Conservation (phyloP, 2,113 vertebrate genomes). For the Notarius quadriscutis region DNA sequence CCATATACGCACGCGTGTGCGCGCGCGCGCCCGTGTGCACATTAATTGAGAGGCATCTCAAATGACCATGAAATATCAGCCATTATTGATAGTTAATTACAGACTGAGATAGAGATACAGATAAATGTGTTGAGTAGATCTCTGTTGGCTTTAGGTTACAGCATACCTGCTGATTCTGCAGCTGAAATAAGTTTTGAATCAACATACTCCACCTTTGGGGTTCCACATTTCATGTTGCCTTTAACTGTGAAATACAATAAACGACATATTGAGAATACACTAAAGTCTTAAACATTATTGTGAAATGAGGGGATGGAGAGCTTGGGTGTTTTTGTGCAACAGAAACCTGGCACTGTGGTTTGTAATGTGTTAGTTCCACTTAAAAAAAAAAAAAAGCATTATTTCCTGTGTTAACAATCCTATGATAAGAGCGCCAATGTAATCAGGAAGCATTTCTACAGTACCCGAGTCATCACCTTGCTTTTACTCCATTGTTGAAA, state of each 20-base stretch:
- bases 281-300: conserved; percentile 10
- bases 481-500: conserved; percentile 35
- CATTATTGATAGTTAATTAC: conserved; percentile 31
- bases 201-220: conserved; percentile 1
- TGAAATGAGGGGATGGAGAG: conserved; percentile 4
- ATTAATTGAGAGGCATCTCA: conserved; percentile 7
- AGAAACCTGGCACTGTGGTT: conserved; percentile 22
- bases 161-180: conserved; percentile 20
- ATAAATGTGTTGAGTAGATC: conserved; percentile 23
- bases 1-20: background rate
- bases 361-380: conserved; percentile 26
- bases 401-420: conserved; percentile 40
- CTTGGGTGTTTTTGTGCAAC: background rate
- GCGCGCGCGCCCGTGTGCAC: background rate
- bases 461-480: conserved; percentile 32
- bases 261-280: background rate
- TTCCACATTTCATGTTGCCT: conserved; percentile 21
- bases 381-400: conserved; percentile 30
- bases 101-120: conserved; percentile 17
- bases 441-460: conserved; percentile 50
- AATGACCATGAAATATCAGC: conserved; percentile 23
- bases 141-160: background rate
- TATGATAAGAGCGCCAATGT: conserved; percentile 31
- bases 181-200: conserved; percentile 10
- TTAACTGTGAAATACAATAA: conserved; percentile 23